Evolutionary conservation across 2,113 vertebrate genomes (phyloP), one percentile per base, ranked within the genome.

Genomic region (Elanoides forficatus): DNA sequence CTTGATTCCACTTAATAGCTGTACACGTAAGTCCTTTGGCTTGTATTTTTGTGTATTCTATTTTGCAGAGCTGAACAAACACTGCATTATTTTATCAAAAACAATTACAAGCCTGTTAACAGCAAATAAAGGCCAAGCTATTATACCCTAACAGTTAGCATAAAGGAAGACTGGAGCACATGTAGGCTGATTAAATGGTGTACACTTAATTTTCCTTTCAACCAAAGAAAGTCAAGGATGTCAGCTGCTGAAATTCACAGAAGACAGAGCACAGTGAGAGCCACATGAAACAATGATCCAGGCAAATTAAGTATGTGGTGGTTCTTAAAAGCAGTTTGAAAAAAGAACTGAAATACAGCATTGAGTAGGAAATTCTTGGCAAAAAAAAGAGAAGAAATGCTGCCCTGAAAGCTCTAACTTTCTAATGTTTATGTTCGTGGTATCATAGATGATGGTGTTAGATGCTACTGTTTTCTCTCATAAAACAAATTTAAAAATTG

Each of bases 161-260:
- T 80, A 89, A 96, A 92, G 68, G 60, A 50, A 88, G 68, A 47
- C 63, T 25, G 26, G 56, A 73, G 62, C 78, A 45, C 80, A 86
- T 76, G 86, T 70, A 81, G 91, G 81, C 75, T 71, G 82, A 90
- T 94, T 85, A 85, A 88, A 88, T 80, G 84, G n/a, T 36, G n/a
- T 81, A 32, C 93, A 56, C 92, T 96, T 94, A 84, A 84, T 96
- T 94, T 92, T 93, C 74, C 78, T 87, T 95, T 91, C 86, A 93
- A 70, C 52, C 38, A 67, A 72, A 93, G 88, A 65, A 93, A 91
- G 67, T 76, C n/a, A 84, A 65, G 72, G 47, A 62, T 94, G 83
- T 79, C 95, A 94, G 83, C 93, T 97, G 94, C 76, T 76, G 70
- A 81, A 88, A 70, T 93, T 96, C 96, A 75, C 93, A 88, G 86